Evolutionary conservation across 2,797 vertebrate species (phyloP), one percentile per base, ranked within the genome.

Genomic region (Micromesistius poutassou): DNA sequence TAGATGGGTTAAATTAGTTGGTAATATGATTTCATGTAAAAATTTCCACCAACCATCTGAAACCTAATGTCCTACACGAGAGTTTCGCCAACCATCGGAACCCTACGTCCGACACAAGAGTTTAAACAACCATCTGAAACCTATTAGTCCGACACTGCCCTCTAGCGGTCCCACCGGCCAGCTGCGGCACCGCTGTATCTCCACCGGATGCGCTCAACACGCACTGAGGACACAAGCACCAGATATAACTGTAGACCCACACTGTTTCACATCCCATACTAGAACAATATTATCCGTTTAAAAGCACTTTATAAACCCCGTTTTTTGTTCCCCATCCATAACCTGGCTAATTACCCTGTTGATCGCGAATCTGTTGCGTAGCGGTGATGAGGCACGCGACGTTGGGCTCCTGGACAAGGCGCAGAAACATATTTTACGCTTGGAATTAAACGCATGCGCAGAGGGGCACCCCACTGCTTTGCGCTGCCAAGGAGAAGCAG

Each of bases 361-460:
- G 55, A 28, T 68, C n/a, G 22, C n/a, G 55, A 25, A 62, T 62
- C 55, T 8, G 55, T n/a, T 62, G 55, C n/a, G 55, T 62, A 4
- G 22, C n/a, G 8, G 16, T 25, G 46, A 50, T 50, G 46, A 50
- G 16, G 80, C 88, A 82, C 86, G 87, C 36, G 73, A 79, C 81
- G 85, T 85, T 42, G 85, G 70, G 81, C 76, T 80, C 66, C 72
- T 62, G 35, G 28, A 74, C 55, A 72, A 81, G 55, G 75, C 81
- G 79, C 87, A 88, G 78, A 89, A 81, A 85, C 89, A 87, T 85
- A 86, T 86, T 89, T 90, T 88, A 90, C 90, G 86, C 89, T 91
- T 83, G 83, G 85, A 78, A 79, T 76, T 80, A 73, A 33, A 84
- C 92, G 92, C 92, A 93, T 93, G 92, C 92, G 92, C 91, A 74